A percentile compares a stretch with the other conserved stretches of the same genome.
Evolutionary conservation across 2,797 vertebrate genomes (phyloP).

Genomic region (Alauda arvensis): DNA sequence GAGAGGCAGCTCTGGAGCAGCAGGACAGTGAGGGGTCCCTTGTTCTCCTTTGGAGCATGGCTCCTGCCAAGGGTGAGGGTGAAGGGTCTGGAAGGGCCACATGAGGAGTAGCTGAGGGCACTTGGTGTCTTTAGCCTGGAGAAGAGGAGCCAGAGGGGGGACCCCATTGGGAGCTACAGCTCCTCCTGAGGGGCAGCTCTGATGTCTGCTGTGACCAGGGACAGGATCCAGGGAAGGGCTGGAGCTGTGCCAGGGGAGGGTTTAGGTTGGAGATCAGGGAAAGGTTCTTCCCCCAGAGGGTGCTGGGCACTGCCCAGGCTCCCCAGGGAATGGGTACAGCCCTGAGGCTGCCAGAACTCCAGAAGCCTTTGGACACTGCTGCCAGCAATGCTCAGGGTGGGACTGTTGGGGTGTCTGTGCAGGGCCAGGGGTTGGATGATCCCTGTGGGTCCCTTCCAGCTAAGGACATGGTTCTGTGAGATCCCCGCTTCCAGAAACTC

Average conservation of each 20-base stretch:
- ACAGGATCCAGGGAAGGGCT: background rate
- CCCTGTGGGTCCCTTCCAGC: background rate
- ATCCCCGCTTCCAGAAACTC: background rate
- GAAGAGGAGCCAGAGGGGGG: background rate
- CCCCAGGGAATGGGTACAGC: accelerated
- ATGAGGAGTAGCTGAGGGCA: background rate
- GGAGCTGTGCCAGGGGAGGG: background rate
- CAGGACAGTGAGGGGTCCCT: background rate
- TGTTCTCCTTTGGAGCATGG: accelerated
- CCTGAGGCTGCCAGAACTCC: background rate
- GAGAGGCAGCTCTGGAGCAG: background rate
- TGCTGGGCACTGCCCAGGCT: background rate
- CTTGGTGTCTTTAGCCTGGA: background rate
- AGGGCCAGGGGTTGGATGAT: background rate
- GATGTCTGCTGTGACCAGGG: background rate
- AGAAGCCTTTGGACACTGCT: accelerated
- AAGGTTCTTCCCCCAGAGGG: background rate
- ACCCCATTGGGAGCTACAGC: background rate
- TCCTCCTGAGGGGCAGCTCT: background rate
- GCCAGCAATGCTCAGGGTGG: background rate
- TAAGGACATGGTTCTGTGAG: background rate
- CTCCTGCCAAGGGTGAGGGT: background rate
- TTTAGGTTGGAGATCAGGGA: background rate
- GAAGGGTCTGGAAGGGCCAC: background rate
- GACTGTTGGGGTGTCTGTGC: background rate